Percentiles rank a stretch among this genome's conserved stretches.
Conservation (phyloP, 2,888 invertebrate genomes). For the Idaea straminata region DNA sequence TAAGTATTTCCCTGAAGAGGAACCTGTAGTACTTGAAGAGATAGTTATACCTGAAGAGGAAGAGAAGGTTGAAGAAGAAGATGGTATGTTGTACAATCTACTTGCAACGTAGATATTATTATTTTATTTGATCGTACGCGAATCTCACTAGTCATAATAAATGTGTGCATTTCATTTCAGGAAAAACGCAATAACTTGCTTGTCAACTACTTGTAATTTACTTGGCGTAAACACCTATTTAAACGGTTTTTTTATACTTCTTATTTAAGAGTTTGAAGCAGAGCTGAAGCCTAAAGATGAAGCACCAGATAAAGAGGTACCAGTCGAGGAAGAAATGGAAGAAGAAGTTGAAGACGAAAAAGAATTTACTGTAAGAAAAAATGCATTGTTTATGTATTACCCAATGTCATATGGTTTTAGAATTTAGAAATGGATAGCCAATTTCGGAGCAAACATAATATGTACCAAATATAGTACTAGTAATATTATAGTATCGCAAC, state of each 20-base stretch:
- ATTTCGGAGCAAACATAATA: no score
- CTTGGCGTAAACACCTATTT: background rate
- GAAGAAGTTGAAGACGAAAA: constrained; percentile 58
- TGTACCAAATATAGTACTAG: no score
- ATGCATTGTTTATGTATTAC: background rate
- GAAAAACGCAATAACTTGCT: no score
- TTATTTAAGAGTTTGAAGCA: constrained; percentile 38
- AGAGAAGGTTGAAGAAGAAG: constrained; percentile 45
- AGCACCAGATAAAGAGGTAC: constrained; percentile 26
- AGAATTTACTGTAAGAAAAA: constrained; percentile 50
- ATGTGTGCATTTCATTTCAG: no score
- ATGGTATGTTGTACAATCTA: constrained; percentile 37
- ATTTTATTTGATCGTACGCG: background rate
- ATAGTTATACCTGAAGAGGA: constrained; percentile 65
- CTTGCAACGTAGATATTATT: background rate
- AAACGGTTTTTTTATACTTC: background rate
- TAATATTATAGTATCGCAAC: no score
- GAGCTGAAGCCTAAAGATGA: constrained; percentile 32
- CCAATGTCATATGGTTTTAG: no score
- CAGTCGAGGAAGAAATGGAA: constrained; percentile 43
- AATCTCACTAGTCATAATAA: background rate
- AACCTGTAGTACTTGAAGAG: constrained; percentile 70
- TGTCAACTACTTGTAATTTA: no score
- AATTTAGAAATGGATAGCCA: no score
- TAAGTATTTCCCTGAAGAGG: constrained; percentile 78